Percentiles rank a stretch among this genome's conserved stretches.
Evolutionary conservation across 1,140 invertebrate genomes (phyloP).

Genomic region (Caenorhabditis brenneri): DNA sequence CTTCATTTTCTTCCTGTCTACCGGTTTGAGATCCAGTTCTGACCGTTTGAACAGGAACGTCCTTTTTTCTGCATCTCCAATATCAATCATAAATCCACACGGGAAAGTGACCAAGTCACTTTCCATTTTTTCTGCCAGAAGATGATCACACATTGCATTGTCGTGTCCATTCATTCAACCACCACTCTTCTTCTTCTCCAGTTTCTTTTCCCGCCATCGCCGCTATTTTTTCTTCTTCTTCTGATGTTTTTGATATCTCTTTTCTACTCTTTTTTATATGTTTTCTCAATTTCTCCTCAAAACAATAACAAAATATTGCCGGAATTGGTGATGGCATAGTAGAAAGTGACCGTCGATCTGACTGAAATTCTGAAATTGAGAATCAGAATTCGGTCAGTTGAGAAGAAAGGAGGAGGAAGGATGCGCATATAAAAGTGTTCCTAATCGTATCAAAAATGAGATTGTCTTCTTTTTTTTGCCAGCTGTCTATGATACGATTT

Average conservation of each 20-base stretch:
- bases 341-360: conserved; percentile 2
- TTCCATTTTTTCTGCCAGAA: neutral
- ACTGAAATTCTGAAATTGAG: conserved; percentile 4
- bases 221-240: neutral
- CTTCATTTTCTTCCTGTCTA: too few species aligned
- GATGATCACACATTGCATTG: conserved; percentile 11
- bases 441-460: conserved; percentile 15
- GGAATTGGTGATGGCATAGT: neutral
- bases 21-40: neutral
- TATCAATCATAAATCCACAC: conserved; percentile 16
- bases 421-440: neutral
- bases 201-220: neutral
- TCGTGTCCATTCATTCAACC: neutral
- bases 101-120: conserved; percentile 33
- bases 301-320: conserved; percentile 11
- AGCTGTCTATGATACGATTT: neutral
- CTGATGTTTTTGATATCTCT: conserved; percentile 6
- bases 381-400: conserved; percentile 1
- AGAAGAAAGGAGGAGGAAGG: too few species aligned
- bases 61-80: neutral
- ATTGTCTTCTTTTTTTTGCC: neutral
- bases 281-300: neutral
- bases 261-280: neutral
- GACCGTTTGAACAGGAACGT: neutral
- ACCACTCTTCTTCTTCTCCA: too few species aligned